phyloP scores from a whole-genome alignment of 2,797 vertebrate genomes.

The Mormyrus proboscirostris region DNA sequence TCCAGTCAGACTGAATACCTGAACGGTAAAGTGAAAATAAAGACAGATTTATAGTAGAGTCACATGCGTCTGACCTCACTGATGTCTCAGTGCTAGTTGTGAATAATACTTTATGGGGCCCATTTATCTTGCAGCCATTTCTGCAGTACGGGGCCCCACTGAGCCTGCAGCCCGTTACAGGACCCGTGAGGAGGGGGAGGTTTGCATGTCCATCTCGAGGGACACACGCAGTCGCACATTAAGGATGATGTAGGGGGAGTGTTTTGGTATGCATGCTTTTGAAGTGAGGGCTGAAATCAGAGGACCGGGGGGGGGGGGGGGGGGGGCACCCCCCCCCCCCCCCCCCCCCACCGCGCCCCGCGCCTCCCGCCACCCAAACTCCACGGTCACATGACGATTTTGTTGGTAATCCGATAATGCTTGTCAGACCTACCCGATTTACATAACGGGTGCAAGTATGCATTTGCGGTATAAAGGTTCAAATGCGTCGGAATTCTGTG shows the following conservation, averaged over 20 bases:
- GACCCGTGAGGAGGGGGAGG: not conserved
- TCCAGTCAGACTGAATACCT: not conserved
- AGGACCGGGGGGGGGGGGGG: not conserved
- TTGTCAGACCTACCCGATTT: not conserved
- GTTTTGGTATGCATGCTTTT: not conserved
- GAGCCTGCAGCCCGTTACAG: not conserved
- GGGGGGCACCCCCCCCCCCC: too few relatives aligned
- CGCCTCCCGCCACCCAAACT: not conserved
- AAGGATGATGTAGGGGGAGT: not conserved
- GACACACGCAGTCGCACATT: not conserved
- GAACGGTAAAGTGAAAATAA: not conserved
- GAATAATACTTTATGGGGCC: not conserved
- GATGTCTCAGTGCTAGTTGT: not conserved
- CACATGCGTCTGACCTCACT: not conserved
- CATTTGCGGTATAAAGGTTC: not conserved
- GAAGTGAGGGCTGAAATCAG: not conserved
- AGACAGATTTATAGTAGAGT: not conserved
- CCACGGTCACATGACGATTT: not conserved
- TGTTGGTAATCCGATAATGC: not conserved
- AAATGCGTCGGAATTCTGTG: not conserved
- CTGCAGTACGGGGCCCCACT: not conserved
- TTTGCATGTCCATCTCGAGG: not conserved
- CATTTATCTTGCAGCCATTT: not conserved
- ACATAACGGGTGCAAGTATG: not conserved
- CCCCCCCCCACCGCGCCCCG: too few relatives aligned